These are phyloP conservation scores for Rallus crepitans DNA, from an alignment of 2,797 vertebrate species.

Conservation along the genomic window DNA sequence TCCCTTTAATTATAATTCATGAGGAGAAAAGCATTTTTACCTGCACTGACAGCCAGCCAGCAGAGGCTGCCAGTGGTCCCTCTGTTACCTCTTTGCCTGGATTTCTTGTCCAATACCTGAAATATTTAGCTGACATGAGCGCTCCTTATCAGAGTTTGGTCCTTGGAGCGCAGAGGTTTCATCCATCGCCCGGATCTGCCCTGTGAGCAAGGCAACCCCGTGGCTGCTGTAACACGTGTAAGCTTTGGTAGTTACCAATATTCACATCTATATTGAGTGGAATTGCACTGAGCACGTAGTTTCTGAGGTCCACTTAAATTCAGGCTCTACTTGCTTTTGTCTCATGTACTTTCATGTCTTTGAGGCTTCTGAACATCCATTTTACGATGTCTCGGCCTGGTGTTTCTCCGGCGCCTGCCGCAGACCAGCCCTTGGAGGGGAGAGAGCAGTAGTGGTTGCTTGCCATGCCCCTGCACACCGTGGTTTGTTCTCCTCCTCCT, in stretches of 20 bases:
- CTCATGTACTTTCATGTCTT: rapidly evolving
- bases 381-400: neutral
- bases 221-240: rapidly evolving
- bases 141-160: neutral
- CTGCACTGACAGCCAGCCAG: neutral
- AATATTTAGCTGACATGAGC: neutral
- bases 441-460: neutral
- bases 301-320: neutral
- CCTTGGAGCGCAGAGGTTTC: neutral
- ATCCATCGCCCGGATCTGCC: neutral
- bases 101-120: neutral
- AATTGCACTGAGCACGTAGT: neutral
- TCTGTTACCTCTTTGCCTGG: neutral
- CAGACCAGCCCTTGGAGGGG: rapidly evolving
- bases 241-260: neutral
- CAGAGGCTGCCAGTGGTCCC: conserved; percentile 43
- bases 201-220: neutral
- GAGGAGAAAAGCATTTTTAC: neutral
- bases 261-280: neutral
- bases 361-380: neutral
- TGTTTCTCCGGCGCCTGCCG: neutral
- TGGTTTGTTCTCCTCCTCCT: neutral
- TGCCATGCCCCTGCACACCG: neutral
- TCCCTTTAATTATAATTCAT: neutral
- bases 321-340: neutral